Conservation (phyloP, 2,888 invertebrate species). For the Aleiodes testaceus region DNA sequence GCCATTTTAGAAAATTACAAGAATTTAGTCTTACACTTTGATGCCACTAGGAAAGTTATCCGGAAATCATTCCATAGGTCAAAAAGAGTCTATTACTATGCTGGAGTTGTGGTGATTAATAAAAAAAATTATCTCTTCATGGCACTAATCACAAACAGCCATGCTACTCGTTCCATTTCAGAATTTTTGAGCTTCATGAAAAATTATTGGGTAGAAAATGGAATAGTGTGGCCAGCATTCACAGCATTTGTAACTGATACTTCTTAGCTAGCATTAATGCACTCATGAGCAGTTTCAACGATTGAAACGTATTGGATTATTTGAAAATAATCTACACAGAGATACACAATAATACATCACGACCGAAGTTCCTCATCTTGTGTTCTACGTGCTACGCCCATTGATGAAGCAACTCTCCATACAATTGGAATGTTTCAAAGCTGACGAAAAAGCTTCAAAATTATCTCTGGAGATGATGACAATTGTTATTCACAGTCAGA, state of each 20-base stretch:
- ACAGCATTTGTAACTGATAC: constrained; percentile 34
- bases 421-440: background rate
- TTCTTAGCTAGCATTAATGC: constrained; percentile 46
- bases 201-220: constrained; percentile 28
- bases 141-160: constrained; percentile 36
- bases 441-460: background rate
- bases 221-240: constrained; percentile 40
- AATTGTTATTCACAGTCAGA: constrained; percentile 22
- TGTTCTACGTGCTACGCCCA: constrained; percentile 15
- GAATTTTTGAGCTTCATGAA: constrained; percentile 25
- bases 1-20: constrained; percentile 26
- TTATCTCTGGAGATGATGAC: constrained; percentile 35
- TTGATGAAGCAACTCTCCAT: constrained; percentile 43
- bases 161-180: constrained; percentile 23
- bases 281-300: constrained; percentile 36
- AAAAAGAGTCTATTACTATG: constrained; percentile 37
- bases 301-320: constrained; percentile 36
- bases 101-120: constrained; percentile 25
- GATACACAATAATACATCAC: background rate
- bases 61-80: constrained; percentile 31
- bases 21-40: constrained; percentile 30
- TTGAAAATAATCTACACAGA: constrained; percentile 15
- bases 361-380: background rate
- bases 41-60: constrained; percentile 32
- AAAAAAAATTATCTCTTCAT: constrained; percentile 32